Evolutionary conservation across 2,113 vertebrate genomes (phyloP).

Genomic region (Eonycteris spelaea): DNA sequence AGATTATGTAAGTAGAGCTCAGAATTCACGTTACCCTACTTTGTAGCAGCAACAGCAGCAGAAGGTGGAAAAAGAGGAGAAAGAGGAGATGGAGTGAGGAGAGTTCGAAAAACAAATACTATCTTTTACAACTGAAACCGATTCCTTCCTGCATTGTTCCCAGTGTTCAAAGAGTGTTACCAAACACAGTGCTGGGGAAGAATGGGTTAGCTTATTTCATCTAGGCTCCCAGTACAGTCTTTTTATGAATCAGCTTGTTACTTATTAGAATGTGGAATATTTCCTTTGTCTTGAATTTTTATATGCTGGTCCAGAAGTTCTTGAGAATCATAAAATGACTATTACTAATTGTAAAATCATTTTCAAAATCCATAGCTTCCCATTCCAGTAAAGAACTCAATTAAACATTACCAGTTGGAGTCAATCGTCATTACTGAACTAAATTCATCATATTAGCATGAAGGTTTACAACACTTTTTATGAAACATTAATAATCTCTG

Average conservation of each 20-base stretch:
- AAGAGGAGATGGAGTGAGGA: not conserved
- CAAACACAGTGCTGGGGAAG: not conserved
- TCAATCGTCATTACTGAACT: not conserved
- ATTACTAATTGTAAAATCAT: not conserved
- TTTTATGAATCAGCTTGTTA: not conserved
- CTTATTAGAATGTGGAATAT: not conserved
- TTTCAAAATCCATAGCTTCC: constrained; percentile 12
- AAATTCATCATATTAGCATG: constrained; percentile 11
- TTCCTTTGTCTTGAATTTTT: constrained; percentile 9
- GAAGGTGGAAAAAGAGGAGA: not conserved
- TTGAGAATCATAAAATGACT: not conserved
- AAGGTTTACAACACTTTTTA: constrained; percentile 26
- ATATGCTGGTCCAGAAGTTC: not conserved
- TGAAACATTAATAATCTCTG: constrained; percentile 43
- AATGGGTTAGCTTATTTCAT: not conserved
- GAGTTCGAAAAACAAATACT: not conserved
- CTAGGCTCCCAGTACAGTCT: not conserved
- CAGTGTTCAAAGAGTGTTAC: not conserved
- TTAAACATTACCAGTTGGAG: constrained; percentile 33
- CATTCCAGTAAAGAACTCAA: not conserved
- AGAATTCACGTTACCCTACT: not conserved
- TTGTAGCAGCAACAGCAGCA: not conserved
- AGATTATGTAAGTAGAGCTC: not conserved
- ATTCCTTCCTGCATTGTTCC: not conserved
- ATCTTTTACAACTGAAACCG: not conserved